A percentile compares a stretch with the other conserved stretches of the same genome.
Evolutionary conservation across 2,113 vertebrate species (phyloP).

Genomic region (Brienomyrus brachyistius): DNA sequence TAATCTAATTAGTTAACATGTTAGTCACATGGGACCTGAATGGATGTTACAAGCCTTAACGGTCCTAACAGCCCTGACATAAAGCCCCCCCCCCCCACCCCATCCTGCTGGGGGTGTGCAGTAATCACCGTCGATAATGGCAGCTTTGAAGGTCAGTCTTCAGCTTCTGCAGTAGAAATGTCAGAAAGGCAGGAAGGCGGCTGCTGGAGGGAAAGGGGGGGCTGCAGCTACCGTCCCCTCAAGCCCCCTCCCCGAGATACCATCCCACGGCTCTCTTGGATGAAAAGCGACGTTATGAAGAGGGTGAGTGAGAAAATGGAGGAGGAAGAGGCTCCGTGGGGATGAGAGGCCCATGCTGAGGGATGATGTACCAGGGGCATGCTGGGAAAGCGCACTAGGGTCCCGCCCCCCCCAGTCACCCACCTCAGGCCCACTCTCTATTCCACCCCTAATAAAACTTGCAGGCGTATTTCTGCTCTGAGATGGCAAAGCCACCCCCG

Average conservation of each 20-base stretch:
- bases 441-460: background rate
- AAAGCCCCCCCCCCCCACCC: background rate
- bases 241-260: background rate
- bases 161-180: conserved; percentile 36
- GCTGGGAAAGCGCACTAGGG: background rate
- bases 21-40: conserved; percentile 30
- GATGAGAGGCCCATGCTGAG: background rate
- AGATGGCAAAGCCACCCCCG: background rate
- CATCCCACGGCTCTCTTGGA: background rate
- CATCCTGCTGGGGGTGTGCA: background rate
- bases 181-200: conserved; percentile 29
- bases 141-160: conserved; percentile 44
- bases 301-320: background rate
- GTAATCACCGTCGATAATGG: conserved; percentile 34
- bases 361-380: background rate
- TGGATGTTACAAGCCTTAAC: conserved; percentile 4
- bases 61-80: background rate
- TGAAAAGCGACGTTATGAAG: background rate
- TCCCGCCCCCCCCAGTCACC: background rate
- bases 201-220: conserved; percentile 26
- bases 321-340: background rate
- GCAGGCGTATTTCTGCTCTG: background rate
- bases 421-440: background rate
- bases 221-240: background rate
- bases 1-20: conserved; percentile 40